Conservation (phyloP, 1,140 invertebrate genomes). For the Cotesia chilonis region DNA sequence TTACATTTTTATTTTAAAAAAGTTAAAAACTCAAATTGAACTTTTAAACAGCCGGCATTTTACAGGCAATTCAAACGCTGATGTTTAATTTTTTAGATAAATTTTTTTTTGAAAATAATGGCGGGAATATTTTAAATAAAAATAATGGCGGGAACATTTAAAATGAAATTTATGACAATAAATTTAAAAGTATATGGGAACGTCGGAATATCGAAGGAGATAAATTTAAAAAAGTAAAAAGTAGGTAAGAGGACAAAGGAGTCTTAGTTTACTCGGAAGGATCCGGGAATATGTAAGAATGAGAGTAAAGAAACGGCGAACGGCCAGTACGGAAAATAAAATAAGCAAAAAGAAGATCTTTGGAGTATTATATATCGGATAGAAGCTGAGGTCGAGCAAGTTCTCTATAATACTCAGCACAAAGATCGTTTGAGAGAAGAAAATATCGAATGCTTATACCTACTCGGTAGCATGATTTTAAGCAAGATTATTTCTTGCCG, state of each 20-base stretch:
- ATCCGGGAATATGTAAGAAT: conserved; percentile 41
- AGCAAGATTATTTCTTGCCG: conserved; percentile 32
- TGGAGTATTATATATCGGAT: not conserved
- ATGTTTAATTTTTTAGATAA: too few relatives aligned
- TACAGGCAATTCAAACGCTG: not conserved
- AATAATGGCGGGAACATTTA: not conserved
- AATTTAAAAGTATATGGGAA: too few relatives aligned
- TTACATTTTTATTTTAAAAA: too few relatives aligned
- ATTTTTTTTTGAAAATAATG: too few relatives aligned
- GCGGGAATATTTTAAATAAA: not conserved
- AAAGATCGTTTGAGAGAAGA: conserved; percentile 10
- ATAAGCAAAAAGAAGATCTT: conserved; percentile 16
- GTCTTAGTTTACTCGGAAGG: conserved; percentile 22
- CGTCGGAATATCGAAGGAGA: not conserved
- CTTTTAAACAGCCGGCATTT: too few relatives aligned
- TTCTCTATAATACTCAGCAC: too few relatives aligned
- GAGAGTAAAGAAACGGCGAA: conserved; percentile 25
- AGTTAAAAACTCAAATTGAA: too few relatives aligned
- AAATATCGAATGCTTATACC: not conserved
- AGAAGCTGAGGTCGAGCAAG: not conserved
- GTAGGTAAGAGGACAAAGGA: conserved; percentile 28
- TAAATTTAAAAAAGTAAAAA: conserved; percentile 9
- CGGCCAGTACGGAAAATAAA: not conserved
- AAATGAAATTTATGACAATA: not conserved
- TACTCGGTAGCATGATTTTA: conserved; percentile 33